Base-by-base conservation (phyloP, 2,113 vertebrate species). In the Pardalotus punctatus region DNA sequence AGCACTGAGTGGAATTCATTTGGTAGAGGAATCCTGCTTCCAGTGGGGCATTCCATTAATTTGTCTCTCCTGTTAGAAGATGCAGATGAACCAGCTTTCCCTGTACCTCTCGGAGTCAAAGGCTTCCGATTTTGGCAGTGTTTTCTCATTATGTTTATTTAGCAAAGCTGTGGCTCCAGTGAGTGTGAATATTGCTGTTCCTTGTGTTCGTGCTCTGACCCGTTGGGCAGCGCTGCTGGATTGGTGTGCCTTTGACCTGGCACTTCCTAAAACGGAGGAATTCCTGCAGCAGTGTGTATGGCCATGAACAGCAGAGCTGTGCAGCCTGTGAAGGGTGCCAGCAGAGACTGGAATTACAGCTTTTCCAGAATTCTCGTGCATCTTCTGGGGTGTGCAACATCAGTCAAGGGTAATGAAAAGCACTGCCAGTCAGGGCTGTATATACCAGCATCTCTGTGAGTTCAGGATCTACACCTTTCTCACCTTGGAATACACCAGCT, bases 221-320 rank as follows among this genome's bases (percentile, higher is more conserved):
- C 6, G 0, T 23, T 35, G 51, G 81, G 74, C 47, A 61, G 27
- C 6, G 56, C 58, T 76, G 56, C 76, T 82, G 90, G 76, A 12
- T 58, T 38, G 48, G 56, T 28, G 64, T 56, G 35, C 29, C 83
- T 61, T 67, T 45, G 42, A 15, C 35, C 71, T 73, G 31, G 3
- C 22, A 62, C 36, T 58, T 33, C 25, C 29, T n/a, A 11, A 45
- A 60, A 31, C 4, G 23, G 5, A 76, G 35, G 43, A n/a, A 12
- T 24, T 62, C 42, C 35, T 47, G 0, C 3, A 0, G 9, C 19
- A n/a, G 7, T 2, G 23, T 21, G 45, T 6, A 1, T 17, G 21
- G 51, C n/a, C 1, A 12, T 5, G 24, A 9, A 1, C 13, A 38
- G 66, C 36, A 47, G 51, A 21, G 17, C 64, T 27, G n/a, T 7